These are phyloP conservation scores for Pteruthius melanotis DNA, from an alignment of 2,113 vertebrate genomes.

Conservation along the genomic window DNA sequence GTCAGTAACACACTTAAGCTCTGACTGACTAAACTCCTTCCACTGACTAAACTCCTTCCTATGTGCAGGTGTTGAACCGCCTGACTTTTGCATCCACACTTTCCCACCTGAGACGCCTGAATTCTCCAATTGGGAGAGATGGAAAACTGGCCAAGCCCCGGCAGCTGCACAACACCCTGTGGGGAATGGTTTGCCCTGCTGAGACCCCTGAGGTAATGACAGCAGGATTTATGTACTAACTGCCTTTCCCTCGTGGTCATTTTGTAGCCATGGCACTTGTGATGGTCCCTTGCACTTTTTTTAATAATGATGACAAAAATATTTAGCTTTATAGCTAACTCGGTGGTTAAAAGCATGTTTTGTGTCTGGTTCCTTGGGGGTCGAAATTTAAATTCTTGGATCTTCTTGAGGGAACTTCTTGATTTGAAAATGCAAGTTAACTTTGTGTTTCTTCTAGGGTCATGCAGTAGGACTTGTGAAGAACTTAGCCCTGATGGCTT, in stretches of 20 bases:
- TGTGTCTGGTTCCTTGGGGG: not conserved
- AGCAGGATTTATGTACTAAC: not conserved
- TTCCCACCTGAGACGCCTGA: slow-evolving; percentile 92
- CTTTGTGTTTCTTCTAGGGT: slow-evolving; percentile 75
- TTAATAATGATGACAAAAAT: not conserved
- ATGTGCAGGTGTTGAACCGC: slow-evolving; percentile 88
- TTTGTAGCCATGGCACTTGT: not conserved
- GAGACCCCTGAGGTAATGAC: slow-evolving; percentile 94
- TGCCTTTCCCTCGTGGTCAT: not conserved
- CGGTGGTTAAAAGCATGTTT: not conserved
- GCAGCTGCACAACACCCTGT: slow-evolving; percentile 95
- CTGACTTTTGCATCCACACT: slow-evolving; percentile 96
- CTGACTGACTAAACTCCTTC: not conserved
- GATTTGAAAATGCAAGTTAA: not conserved
- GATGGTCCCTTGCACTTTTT: not conserved
- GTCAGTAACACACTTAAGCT: not conserved
- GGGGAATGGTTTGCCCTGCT: slow-evolving; percentile 98
- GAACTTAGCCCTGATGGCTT: slow-evolving; percentile 97
- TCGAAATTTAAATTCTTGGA: not conserved
- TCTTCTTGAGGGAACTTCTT: not conserved
- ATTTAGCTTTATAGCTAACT: not conserved
- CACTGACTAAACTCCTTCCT: not conserved
- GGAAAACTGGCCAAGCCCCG: slow-evolving; percentile 97
- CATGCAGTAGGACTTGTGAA: slow-evolving; percentile 99
- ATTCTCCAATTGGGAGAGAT: slow-evolving; percentile 95